Evolutionary conservation across 2,113 vertebrate species (phyloP).

Genomic region (Benitochromis conjunctus): DNA sequence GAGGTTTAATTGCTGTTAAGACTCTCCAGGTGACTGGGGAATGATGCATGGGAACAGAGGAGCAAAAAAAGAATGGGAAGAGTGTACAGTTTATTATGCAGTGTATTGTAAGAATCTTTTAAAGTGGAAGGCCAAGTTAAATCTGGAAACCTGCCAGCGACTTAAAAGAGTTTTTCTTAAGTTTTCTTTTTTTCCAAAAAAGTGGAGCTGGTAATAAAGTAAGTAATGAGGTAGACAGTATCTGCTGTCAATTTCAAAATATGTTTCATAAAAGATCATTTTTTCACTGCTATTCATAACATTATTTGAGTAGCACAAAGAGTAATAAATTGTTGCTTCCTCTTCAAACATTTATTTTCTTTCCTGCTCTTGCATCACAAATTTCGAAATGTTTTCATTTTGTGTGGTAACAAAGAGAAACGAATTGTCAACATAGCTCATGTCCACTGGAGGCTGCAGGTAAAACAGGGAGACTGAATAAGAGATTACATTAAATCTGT

Average conservation of each 20-base stretch:
- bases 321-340: background rate
- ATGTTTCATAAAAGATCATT: background rate
- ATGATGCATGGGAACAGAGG: background rate
- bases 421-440: background rate
- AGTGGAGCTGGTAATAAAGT: background rate
- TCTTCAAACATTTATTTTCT: conserved; percentile 28
- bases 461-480: background rate
- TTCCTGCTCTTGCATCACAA: conserved; percentile 51
- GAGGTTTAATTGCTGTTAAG: conserved; percentile 21
- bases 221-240: background rate
- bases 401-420: conserved; percentile 22
- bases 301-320: background rate
- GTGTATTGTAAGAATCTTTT: background rate
- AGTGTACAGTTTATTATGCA: background rate
- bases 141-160: background rate
- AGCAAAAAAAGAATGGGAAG: background rate
- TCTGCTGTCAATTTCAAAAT: background rate
- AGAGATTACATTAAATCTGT: background rate
- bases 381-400: conserved; percentile 30
- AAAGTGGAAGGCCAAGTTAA: background rate
- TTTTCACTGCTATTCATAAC: background rate
- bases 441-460: background rate
- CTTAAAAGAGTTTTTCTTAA: background rate
- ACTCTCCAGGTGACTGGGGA: conserved; percentile 1
- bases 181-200: background rate